A percentile compares a stretch with the other conserved stretches of the same genome.
Evolutionary conservation across 1,140 invertebrate genomes (phyloP).

Genomic region (Drosophila subobscura): DNA sequence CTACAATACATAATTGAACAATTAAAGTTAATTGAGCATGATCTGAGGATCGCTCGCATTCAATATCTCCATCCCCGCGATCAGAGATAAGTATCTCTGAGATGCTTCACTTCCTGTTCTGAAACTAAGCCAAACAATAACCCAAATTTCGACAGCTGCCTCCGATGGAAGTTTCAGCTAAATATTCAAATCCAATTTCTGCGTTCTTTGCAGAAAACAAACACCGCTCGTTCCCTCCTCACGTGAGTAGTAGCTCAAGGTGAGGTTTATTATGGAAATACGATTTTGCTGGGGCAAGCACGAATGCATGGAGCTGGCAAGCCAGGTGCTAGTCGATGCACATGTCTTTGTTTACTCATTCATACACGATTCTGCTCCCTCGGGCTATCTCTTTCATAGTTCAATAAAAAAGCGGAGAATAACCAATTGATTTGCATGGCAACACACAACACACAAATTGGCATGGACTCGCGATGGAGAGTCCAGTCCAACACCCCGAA

Average conservation of each 20-base stretch:
- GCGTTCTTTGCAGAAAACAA: conserved; percentile 27
- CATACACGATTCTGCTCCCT: background rate
- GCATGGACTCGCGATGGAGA: conserved; percentile 22
- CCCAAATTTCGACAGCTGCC: conserved; percentile 50
- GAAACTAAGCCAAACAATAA: conserved; percentile 25
- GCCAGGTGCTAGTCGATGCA: conserved; percentile 53
- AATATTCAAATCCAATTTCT: conserved; percentile 37
- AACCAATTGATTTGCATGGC: conserved; percentile 75
- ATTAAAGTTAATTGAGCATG: conserved; percentile 68
- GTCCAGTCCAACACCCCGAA: conserved; percentile 9
- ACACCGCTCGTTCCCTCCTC: conserved; percentile 23
- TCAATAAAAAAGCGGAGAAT: conserved; percentile 15
- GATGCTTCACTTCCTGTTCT: conserved; percentile 48
- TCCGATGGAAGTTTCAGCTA: conserved; percentile 18
- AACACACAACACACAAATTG: conserved; percentile 71
- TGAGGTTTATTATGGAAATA: conserved; percentile 63
- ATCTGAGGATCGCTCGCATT: conserved; percentile 19
- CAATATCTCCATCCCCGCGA: conserved; percentile 43
- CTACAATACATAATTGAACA: conserved; percentile 55
- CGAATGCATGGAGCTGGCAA: conserved; percentile 15
- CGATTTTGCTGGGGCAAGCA: conserved; percentile 51
- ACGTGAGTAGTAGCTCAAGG: conserved; percentile 64
- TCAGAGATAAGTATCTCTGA: conserved; percentile 34
- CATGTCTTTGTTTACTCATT: conserved; percentile 45
- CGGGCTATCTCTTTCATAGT: conserved; percentile 12